These are phyloP conservation scores for Leptopilina boulardi DNA, from an alignment of 1,140 invertebrate species.

Conservation along the genomic window DNA sequence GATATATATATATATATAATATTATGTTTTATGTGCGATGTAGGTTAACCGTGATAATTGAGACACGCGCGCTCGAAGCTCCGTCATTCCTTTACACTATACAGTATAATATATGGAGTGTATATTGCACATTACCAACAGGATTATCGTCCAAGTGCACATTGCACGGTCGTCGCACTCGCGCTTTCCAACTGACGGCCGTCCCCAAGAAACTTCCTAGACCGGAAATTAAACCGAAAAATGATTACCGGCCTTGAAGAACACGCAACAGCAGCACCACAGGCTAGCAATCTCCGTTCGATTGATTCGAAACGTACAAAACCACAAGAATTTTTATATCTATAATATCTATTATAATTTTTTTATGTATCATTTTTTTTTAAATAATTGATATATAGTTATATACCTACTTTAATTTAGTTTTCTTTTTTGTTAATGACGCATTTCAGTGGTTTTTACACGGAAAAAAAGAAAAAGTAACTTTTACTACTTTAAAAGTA, in stretches of 20 bases:
- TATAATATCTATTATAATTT: not conserved
- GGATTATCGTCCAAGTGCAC: not conserved
- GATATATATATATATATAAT: constrained; percentile 36
- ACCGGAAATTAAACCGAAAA: constrained; percentile 33
- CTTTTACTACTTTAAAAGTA: too few relatives aligned
- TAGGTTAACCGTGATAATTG: constrained; percentile 25
- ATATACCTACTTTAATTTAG: too few relatives aligned
- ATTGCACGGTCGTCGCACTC: constrained; percentile 22
- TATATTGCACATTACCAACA: not conserved
- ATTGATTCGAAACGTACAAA: not conserved
- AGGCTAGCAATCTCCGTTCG: constrained; percentile 1
- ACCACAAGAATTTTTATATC: not conserved
- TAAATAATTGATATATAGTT: too few relatives aligned
- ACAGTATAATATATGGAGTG: not conserved
- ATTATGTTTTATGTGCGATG: not conserved
- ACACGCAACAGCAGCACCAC: not conserved
- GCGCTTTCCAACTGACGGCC: constrained; percentile 17
- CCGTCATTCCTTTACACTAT: constrained; percentile 24
- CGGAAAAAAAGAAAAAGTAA: too few relatives aligned
- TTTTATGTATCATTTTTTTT: not conserved
- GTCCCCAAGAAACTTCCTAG: constrained; percentile 22
- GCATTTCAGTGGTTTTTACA: too few relatives aligned
- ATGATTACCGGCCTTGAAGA: constrained; percentile 6
- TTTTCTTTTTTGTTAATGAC: too few relatives aligned
- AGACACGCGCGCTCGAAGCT: constrained; percentile 3